Evolutionary conservation across 1,140 invertebrate genomes (phyloP).

Genomic region (Globodera ellingtonae): DNA sequence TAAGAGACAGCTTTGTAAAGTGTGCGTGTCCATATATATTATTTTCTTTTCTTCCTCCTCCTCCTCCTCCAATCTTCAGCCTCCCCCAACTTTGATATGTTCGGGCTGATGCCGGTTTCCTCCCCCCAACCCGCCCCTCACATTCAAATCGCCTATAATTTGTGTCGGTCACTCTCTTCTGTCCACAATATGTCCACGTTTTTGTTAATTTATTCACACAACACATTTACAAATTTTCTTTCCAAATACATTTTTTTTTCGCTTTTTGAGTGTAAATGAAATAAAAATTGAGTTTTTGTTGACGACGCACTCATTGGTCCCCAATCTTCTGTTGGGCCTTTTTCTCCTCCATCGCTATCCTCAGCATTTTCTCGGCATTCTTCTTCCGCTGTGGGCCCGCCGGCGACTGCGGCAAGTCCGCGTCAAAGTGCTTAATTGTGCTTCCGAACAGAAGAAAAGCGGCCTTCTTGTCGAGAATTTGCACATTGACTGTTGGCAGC

Average conservation of each 20-base stretch:
- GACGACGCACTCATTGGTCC: not conserved
- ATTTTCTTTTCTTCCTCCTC: too few relatives aligned
- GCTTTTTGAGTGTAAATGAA: not conserved
- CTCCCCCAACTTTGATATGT: not conserved
- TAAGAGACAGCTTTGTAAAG: too few relatives aligned
- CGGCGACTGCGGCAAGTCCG: not conserved
- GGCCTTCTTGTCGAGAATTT: conserved; percentile 18
- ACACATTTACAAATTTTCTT: not conserved
- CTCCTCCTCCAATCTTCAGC: not conserved
- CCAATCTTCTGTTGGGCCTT: not conserved
- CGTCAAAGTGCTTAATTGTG: not conserved
- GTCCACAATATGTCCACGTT: not conserved
- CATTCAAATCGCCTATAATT: not conserved
- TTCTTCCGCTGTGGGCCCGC: not conserved
- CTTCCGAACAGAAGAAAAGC: conserved; percentile 11
- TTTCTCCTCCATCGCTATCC: not conserved
- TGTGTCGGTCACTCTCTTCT: not conserved
- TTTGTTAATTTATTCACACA: not conserved
- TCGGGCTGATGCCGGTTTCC: not conserved
- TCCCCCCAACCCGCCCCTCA: not conserved
- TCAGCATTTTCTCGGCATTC: not conserved
- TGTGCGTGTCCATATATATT: not conserved
- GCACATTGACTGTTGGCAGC: not conserved
- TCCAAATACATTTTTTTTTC: conserved; percentile 5
- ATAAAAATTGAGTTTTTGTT: not conserved